Evolutionary conservation across 2,113 vertebrate genomes (phyloP), one percentile per base, ranked within the genome.

Genomic region (Tricholaema leucomelas): DNA sequence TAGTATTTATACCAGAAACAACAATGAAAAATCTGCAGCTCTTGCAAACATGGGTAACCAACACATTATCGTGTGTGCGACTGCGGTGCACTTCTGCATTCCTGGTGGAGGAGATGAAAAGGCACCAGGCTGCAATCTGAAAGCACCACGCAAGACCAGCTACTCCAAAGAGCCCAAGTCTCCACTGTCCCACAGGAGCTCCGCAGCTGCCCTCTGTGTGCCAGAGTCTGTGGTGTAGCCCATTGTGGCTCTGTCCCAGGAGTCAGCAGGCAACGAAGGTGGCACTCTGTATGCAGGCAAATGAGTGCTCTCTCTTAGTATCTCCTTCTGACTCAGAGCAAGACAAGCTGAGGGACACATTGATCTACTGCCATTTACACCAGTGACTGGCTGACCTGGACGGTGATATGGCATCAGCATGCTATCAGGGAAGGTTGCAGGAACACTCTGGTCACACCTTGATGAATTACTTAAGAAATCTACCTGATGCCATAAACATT

Each of bases 21-120:
- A 87, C 82, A 92, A 96, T 69, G 94, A 90, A 94, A 94, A 95
- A 93, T 56, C 54, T 96, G 95, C 95, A 96, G 91, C 54, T 92
- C 95, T 95, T 94, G 96, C 96, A 95, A 94, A 96, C 91, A 44
- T 87, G 89, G 91, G 85, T 87, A 93, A 93, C 92, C 91, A 90
- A 71, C 79, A 89, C 87, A 92, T 94, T 91, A 94, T 82, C 52
- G 8, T 85, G 85, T 91, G 76, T 85, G 87, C 30, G 21, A 21
- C 58, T 92, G 89, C 23, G 93, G 94, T 83, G 85, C 72, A 33
- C 64, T 89, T 64, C 67, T 3, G 85, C 89, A 92, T 94, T 92
- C 88, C 81, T 92, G 25, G 61, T 2, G 48, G 85, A 81, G 61
- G 65, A 95, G 85, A 95, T 92, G 76, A 95, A 92, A 96, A 87